Base-by-base conservation (phyloP, 2,113 vertebrate species). In the Eretmochelys imbricata region DNA sequence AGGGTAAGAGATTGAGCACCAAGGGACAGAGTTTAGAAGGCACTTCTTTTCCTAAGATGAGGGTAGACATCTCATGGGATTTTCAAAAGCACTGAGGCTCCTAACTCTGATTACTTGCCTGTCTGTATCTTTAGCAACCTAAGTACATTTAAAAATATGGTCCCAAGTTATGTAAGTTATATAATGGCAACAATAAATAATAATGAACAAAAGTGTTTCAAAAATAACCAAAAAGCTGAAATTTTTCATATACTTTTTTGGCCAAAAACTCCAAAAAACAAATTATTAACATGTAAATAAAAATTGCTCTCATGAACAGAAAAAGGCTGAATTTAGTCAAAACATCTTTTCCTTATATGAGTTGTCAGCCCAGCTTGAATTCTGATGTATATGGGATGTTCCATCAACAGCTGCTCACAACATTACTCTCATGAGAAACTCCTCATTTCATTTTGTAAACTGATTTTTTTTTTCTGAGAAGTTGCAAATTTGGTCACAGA, bases 401-500 rank as follows among this genome's bases (percentile, higher is more conserved):
- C 35, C 19, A 72, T 42, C 75, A 78, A 78, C 48, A 94, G 48
- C 76, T 84, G 19, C 50, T 95, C 90, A 76, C 88, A 94, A 80
- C 69, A 50, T 81, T 94, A 84, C n/a, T 91, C 5, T 48, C 84
- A 80, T 11, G 27, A 76, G 12, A 65, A 90, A 93, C 10, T 84
- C 51, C 81, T 92, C 48, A 69, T 89, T 69, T 89, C 55, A 24
- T 86, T 84, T 54, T 85, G 82, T 87, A 93, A 38, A 93, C 79
- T 84, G 13, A 6, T 86, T 22, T 0, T 59, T 91, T 29, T n/a
- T 92, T 85, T 80, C 54, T 89, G 51, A 84, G 49, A 86, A 91
- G 10, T 76, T 94, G 50, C 48, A 94, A 94, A 57, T 5, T 87
- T 69, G 88, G 81, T 89, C 31, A 80, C 42, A 95, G 96, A 65